phyloP scores from a whole-genome alignment of 2,113 vertebrate species.

The Ibidorhyncha struthersii region DNA sequence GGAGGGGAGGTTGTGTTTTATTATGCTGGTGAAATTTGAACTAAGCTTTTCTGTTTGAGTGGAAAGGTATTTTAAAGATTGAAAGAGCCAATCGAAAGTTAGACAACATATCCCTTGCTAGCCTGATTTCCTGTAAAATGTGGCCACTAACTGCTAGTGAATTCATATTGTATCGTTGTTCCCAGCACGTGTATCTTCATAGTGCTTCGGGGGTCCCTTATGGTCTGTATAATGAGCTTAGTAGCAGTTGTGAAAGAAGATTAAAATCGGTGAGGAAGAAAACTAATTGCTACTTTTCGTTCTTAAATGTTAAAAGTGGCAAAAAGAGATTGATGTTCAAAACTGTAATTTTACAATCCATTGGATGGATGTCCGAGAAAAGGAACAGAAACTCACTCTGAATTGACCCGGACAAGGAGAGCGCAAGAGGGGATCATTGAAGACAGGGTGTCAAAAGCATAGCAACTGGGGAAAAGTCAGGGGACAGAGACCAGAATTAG shows the following conservation, averaged over 20 bases:
- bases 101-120: no score
- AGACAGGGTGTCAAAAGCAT: neutral
- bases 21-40: neutral
- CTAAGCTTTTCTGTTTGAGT: neutral
- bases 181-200: neutral
- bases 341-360: neutral
- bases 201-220: neutral
- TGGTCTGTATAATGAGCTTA: neutral
- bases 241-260: neutral
- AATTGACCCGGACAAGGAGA: neutral
- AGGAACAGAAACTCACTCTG: neutral
- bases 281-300: neutral
- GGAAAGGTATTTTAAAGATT: neutral
- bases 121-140: neutral
- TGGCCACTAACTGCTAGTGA: neutral
- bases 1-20: neutral
- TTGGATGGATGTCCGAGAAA: neutral
- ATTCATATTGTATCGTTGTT: neutral
- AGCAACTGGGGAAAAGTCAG: neutral
- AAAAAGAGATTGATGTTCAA: neutral
- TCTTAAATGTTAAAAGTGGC: neutral
- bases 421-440: fast-evolving
- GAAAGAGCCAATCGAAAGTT: neutral
- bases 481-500: neutral
- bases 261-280: neutral